Conservation (phyloP, 2,113 vertebrate genomes). For the Fukomys damarensis region DNA sequence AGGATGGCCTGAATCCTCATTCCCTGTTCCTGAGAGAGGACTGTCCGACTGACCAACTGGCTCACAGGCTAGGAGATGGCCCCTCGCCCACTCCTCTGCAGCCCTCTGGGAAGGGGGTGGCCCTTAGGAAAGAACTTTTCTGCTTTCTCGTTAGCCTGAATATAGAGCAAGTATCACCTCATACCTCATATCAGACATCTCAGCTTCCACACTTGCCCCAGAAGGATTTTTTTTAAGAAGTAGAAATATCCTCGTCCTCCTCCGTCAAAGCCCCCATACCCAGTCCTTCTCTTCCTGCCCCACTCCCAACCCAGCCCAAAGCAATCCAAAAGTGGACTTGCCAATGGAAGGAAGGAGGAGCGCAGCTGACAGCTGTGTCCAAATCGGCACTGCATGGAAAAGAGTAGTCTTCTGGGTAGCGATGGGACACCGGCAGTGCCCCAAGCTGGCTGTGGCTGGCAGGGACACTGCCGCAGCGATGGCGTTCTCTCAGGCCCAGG, state of each 20-base stretch:
- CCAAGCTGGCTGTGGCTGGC: constrained; percentile 72
- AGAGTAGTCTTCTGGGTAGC: constrained; percentile 50
- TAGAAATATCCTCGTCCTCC: neutral
- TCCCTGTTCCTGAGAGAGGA: neutral
- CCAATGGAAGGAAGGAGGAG: constrained; percentile 59
- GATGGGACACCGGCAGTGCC: constrained; percentile 56
- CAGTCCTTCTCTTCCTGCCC: constrained; percentile 9
- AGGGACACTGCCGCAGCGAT: constrained; percentile 64
- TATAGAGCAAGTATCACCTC: neutral
- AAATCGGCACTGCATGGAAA: constrained; percentile 35
- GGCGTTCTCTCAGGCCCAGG: constrained; percentile 72
- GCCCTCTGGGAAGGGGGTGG: neutral
- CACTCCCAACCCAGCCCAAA: constrained; percentile 59
- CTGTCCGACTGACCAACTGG: too few species aligned
- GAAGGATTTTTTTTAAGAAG: neutral
- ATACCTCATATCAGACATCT: neutral
- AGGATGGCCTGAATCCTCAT: neutral
- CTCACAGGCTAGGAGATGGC: neutral
- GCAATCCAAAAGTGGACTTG: constrained; percentile 73
- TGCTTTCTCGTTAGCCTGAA: constrained; percentile 4
- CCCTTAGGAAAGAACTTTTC: neutral
- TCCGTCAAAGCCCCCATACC: neutral
- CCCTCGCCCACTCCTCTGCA: constrained; percentile 4
- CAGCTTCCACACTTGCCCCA: neutral
- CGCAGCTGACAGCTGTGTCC: constrained; percentile 56